Conservation (phyloP, 1,140 invertebrate species). For the Drosophila takahashii region DNA sequence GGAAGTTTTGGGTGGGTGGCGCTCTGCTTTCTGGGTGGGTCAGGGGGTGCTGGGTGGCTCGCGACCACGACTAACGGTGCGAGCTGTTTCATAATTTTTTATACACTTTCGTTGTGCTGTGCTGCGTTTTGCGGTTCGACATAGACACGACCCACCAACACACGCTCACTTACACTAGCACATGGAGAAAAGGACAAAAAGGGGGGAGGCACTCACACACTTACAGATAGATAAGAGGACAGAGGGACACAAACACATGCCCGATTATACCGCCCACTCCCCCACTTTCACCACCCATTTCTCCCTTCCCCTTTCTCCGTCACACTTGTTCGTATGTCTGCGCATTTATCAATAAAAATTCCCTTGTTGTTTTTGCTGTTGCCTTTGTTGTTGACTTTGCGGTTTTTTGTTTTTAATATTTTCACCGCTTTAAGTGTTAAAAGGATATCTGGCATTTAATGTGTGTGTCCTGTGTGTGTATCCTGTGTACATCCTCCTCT, state of each 20-base stretch:
- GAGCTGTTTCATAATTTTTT: constrained; percentile 81
- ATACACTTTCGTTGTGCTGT: constrained; percentile 72
- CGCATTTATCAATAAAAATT: constrained; percentile 80
- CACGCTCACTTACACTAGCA: constrained; percentile 7
- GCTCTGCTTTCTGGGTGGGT: not conserved
- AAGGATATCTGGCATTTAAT: constrained; percentile 82
- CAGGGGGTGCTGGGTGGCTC: constrained; percentile 26
- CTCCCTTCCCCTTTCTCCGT: not conserved
- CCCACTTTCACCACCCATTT: not conserved
- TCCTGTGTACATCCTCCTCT: constrained; percentile 42
- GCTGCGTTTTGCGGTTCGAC: constrained; percentile 72
- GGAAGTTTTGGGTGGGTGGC: constrained; percentile 17
- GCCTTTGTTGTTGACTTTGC: constrained; percentile 70
- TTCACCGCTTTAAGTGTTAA: constrained; percentile 83
- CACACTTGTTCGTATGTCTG: constrained; percentile 53
- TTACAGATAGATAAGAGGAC: constrained; percentile 16
- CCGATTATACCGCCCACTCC: constrained; percentile 28
- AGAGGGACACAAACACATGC: constrained; percentile 7
- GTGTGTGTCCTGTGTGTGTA: constrained; percentile 43
- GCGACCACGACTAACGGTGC: constrained; percentile 55
- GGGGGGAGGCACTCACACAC: constrained; percentile 12
- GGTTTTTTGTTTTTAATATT: constrained; percentile 83
- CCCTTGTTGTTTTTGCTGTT: constrained; percentile 42
- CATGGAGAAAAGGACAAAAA: constrained; percentile 3
- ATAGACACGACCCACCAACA: constrained; percentile 65